Evolutionary conservation across 2,113 vertebrate genomes (phyloP), one percentile per base, ranked within the genome.

Genomic region (Cariama cristata): DNA sequence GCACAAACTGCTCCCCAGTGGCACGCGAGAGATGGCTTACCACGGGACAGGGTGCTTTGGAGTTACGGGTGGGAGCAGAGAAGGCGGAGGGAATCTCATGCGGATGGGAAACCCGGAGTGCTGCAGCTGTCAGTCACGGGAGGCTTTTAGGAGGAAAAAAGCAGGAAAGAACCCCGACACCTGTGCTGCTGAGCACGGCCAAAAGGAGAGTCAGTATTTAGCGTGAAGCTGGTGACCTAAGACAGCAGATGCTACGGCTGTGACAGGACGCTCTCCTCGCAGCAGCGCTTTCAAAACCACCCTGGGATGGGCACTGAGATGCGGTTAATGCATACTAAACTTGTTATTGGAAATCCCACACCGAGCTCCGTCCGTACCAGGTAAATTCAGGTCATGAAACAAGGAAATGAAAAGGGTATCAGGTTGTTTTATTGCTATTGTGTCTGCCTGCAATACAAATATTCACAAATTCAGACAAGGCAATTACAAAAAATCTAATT

Each of bases 31-130:
- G 30, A 3, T 3, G 10, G 30, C 63, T 58, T 24, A 49, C n/a
- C 24, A 2, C 4, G 3, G 33, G 13, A 19, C 15, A 0, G 35
- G 9, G 8, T 2, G 27, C 47, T 26, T 14, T 1, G 21, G 32
- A 20, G 19, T 5, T 42, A 20, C 5, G 1, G 28, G 21, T 2
- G 9, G 1, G 4, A 44, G 59, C 4, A 2, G n/a, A 56, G 58
- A 15, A 19, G 12, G 40, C 18, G 1, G 53, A 55, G 28, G 44
- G 32, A 11, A 52, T 0, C 4, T 1, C 26, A 3, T 12, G 27
- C 7, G 1, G 44, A 18, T 5, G 24, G 47, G 45, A 49, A 45
- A 23, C 1, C 1, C 1, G 22, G 16, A 30, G 6, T 0, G 8
- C 47, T 27, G 49, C 15, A 12, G 45, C 5, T 4, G 3, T 2